Evolutionary conservation across 2,888 invertebrate genomes (phyloP).

Genomic region (Lasiommata megera): DNA sequence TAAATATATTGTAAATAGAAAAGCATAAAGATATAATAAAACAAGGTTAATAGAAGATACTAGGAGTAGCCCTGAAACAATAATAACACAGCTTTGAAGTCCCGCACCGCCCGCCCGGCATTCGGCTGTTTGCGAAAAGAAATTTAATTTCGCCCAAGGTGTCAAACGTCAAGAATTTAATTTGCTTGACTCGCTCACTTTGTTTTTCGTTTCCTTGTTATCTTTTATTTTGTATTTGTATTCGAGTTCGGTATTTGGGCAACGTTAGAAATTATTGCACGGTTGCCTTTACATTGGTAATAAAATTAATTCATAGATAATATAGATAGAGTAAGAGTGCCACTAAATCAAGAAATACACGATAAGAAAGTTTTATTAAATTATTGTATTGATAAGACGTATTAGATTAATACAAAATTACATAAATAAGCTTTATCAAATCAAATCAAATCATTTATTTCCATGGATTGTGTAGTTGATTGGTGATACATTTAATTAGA

Average conservation of each 20-base stretch:
- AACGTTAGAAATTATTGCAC: not conserved
- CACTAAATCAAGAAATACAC: too few relatives aligned
- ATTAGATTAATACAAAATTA: too few relatives aligned
- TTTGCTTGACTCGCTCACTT: constrained; percentile 15
- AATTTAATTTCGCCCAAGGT: constrained; percentile 28
- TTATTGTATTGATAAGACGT: too few relatives aligned
- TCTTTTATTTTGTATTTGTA: constrained; percentile 13
- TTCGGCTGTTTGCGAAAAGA: constrained; percentile 19
- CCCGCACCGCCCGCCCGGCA: constrained; percentile 10
- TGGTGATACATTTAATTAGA: too few relatives aligned
- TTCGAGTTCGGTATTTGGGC: not conserved
- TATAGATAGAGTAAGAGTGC: too few relatives aligned
- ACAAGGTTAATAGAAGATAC: not conserved
- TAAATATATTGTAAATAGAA: too few relatives aligned
- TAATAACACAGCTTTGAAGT: constrained; percentile 13
- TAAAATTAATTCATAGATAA: too few relatives aligned
- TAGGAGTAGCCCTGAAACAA: constrained; percentile 1
- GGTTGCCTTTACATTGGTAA: not conserved
- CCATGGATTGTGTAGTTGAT: too few relatives aligned
- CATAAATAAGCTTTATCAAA: too few relatives aligned
- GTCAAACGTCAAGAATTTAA: constrained; percentile 23
- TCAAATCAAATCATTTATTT: too few relatives aligned
- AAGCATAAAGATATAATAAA: not conserved
- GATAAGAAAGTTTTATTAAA: too few relatives aligned
- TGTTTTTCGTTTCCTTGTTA: constrained; percentile 13